Evolutionary conservation across 2,888 invertebrate genomes (phyloP), one percentile per base, ranked within the genome.

Genomic region (Phalera bucephala): DNA sequence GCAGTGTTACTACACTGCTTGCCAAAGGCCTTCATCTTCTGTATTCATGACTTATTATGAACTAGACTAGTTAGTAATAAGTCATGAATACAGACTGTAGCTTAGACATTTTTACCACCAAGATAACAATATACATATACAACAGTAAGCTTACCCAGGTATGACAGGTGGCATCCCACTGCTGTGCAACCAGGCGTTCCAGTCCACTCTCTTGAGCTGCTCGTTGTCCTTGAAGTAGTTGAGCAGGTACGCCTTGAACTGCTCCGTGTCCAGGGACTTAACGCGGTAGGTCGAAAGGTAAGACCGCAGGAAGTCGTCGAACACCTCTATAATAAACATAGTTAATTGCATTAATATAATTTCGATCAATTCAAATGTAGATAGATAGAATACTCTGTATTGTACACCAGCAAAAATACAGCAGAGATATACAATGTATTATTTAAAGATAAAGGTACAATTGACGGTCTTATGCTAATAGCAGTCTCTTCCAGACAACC

Each of bases 131-230:
- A n/a, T n/a, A n/a, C n/a, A n/a, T 17, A 17, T 3, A 17, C 17
- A 5, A 17, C 5, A 17, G 4, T 22, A 8, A 8, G 8, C 89
- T 84, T 91, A 97, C 92, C 92, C 81, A 3, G 97, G 97, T 65
- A 95, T 95, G 10, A 94, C 87, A 0, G 95, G 95, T 0, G 98
- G 98, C 96, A 98, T 96, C 34, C 98, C 99, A 29, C 94, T 92
- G 19, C 89, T 89, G 65, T 93, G 85, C 1, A 98, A 83, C 98
- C 98, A 98, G 0, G 91, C 69, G 25, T 96, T 86, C 97, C 98
- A 98, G 69, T 98, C 95, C 1, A 98, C 92, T 0, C 75, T 63
- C 14, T 91, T 84, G 12, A 96, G 73, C 25, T 82, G 68, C 32
- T 88, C 65, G 40, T 91, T 91, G 14, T 91, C 86, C 30, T 88